Base-by-base conservation (phyloP, 2,888 invertebrate genomes). In the Rhingia rostrata region DNA sequence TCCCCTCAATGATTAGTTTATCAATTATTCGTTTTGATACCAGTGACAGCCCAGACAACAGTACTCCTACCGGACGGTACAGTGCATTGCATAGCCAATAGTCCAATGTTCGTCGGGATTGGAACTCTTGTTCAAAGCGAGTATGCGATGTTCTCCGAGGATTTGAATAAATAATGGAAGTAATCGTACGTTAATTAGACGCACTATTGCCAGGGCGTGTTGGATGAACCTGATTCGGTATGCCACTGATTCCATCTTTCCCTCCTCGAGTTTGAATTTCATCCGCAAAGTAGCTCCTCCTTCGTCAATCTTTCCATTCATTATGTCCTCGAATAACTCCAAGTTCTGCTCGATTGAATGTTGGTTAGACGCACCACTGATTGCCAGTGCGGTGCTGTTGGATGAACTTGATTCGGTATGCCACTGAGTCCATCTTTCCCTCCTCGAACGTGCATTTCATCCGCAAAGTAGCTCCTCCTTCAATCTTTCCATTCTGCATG, bases 51-150 rank as follows among this genome's bases (percentile, higher is more conserved):
- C 99, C 3, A 99, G 93, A 60, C 99, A 93, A 0, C 99, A 98
- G 91, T 99, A 99, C 91, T 99, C 99, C 99, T 99, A 99, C 91
- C 99, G 99, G 0, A 99, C 99, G 0, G 99, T 99, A 89, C 99
- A 99, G 91, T 0, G 97, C 96, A 92, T 99, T 99, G 90, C 99
- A 99, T 32, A 99, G 92, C 99, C 99, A 99, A 91, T 99, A 99
- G 90, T 99, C 99, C 1, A 99, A 98, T 0, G 99, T 99, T 77
- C 96, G 92, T 86, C 95, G 94, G 0, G 98, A 96, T 89, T 99
- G 99, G 91, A 99, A 99, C 92, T 99, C 99, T 99, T 3, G 99
- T 99, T 90, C 99, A 99, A 39, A 99, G 93, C 4, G 99, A 99
- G 92, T 99, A 99, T 0, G 99, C 98, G 87, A 99, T 99, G 90